These are phyloP conservation scores for Craniophora ligustri DNA, from an alignment of 2,888 invertebrate genomes.

Conservation along the genomic window DNA sequence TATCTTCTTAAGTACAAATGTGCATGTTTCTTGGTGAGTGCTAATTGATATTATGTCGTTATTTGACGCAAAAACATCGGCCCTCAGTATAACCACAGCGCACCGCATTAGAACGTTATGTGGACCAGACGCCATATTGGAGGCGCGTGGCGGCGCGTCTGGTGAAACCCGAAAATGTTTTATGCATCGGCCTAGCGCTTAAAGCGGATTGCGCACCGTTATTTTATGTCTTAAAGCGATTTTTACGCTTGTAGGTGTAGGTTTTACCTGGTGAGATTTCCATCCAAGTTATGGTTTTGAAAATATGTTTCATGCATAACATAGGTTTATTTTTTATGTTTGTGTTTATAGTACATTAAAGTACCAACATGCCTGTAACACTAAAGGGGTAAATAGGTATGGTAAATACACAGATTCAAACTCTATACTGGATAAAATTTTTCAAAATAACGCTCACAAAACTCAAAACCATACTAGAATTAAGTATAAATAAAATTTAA, in stretches of 20 bases:
- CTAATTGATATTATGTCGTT: no score
- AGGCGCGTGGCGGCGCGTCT: conserved; percentile 60
- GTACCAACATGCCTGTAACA: no score
- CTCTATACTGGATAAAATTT: no score
- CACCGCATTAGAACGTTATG: conserved; percentile 65
- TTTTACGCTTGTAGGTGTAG: conserved; percentile 35
- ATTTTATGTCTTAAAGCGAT: conserved; percentile 52
- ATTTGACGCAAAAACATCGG: conserved; percentile 36
- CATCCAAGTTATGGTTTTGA: conserved; percentile 4
- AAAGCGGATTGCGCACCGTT: conserved; percentile 62
- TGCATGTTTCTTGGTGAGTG: no score
- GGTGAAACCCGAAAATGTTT: conserved; percentile 67
- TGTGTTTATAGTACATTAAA: neutral
- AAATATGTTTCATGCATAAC: neutral
- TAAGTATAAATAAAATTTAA: no score
- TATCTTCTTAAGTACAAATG: no score
- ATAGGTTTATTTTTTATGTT: neutral
- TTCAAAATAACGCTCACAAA: no score
- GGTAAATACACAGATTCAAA: no score
- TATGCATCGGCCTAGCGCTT: conserved; percentile 65
- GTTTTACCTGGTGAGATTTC: conserved; percentile 11
- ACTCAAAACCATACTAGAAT: no score
- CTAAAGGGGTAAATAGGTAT: no score
- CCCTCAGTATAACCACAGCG: conserved; percentile 20
- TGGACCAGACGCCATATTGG: conserved; percentile 62